Evolutionary conservation across 2,888 invertebrate genomes (phyloP).

Genomic region (Scaptomyza reducta): DNA sequence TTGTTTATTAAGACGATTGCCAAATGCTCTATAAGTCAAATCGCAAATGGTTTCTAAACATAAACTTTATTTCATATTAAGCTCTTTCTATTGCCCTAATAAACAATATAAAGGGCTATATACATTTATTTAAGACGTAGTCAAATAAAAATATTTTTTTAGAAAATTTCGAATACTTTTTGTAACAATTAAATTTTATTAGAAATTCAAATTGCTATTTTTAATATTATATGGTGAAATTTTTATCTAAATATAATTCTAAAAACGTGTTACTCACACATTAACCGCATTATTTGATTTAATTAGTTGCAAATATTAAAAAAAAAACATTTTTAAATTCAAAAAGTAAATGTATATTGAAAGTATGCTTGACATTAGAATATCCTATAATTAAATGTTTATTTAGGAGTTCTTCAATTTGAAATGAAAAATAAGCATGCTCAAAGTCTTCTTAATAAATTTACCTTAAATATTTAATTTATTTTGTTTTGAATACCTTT

Average conservation of each 20-base stretch:
- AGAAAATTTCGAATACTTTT: background rate
- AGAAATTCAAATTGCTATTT: background rate
- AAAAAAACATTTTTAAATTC: background rate
- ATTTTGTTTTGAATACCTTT: background rate
- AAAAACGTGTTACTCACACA: background rate
- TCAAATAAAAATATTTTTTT: background rate
- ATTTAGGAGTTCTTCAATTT: too few species aligned
- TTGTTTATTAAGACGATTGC: constrained; percentile 13
- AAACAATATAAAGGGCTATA: constrained; percentile 9
- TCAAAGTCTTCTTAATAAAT: too few species aligned
- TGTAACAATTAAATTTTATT: background rate
- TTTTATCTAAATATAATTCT: background rate
- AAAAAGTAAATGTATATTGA: background rate
- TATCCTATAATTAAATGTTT: too few species aligned
- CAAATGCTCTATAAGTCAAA: constrained; percentile 36
- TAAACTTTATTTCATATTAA: constrained; percentile 2
- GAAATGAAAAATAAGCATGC: too few species aligned
- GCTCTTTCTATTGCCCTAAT: constrained; percentile 1
- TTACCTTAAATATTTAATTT: too few species aligned
- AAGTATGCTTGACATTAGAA: too few species aligned
- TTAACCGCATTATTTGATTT: constrained; percentile 16
- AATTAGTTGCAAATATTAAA: constrained; percentile 17
- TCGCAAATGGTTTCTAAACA: background rate
- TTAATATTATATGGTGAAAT: background rate
- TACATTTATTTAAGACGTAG: background rate